These are phyloP conservation scores for Bovichtus variegatus DNA, from an alignment of 2,797 vertebrate genomes.

Conservation along the genomic window DNA sequence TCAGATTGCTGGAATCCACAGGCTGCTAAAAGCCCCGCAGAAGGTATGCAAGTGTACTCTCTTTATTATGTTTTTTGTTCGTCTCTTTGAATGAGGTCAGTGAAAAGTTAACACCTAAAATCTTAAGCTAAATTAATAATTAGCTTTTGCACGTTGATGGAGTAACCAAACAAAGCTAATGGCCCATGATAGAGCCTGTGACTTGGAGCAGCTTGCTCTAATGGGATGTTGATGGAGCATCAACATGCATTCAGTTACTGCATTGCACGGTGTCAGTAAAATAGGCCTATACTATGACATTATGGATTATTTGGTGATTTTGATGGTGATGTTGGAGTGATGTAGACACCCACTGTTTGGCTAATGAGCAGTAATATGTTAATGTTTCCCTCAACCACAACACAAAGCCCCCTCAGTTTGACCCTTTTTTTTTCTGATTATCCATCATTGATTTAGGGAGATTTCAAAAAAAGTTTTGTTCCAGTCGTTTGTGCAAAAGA, in stretches of 20 bases:
- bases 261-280: slow-evolving; percentile 13
- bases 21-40: slow-evolving; percentile 92
- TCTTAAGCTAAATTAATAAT: slow-evolving; percentile 59
- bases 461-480: background rate
- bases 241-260: slow-evolving; percentile 34
- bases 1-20: slow-evolving; percentile 92
- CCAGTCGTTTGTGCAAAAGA: background rate
- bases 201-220: slow-evolving; percentile 31
- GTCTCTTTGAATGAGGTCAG: slow-evolving; percentile 6
- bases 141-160: slow-evolving; percentile 44
- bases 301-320: slow-evolving; percentile 51
- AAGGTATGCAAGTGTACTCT: slow-evolving; percentile 85
- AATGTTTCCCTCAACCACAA: slow-evolving; percentile 59
- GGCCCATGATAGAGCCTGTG: slow-evolving; percentile 26
- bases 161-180: slow-evolving; percentile 63
- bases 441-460: slow-evolving; percentile 2
- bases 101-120: slow-evolving; percentile 13
- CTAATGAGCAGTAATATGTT: slow-evolving; percentile 43
- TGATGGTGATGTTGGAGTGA: slow-evolving; percentile 40
- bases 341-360: slow-evolving; percentile 39
- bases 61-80: slow-evolving; percentile 2
- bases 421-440: slow-evolving; percentile 27
- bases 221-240: slow-evolving; percentile 59
- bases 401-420: slow-evolving; percentile 38
- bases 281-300: slow-evolving; percentile 34